Evolutionary conservation across 2,113 vertebrate species (phyloP), one percentile per base, ranked within the genome.

Genomic region (Phodopus roborovskii): DNA sequence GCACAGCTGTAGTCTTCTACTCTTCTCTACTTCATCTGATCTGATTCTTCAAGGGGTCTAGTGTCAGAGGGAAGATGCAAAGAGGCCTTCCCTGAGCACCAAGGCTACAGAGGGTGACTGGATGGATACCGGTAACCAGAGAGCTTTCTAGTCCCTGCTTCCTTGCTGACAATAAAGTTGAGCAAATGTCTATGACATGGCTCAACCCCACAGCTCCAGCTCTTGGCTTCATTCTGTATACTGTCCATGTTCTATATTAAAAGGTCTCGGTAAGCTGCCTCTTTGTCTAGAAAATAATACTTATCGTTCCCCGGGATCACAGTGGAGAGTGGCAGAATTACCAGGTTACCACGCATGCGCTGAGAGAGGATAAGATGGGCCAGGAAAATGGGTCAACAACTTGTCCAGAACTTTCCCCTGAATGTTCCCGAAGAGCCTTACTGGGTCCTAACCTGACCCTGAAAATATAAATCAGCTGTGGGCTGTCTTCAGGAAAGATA

Each of bases 91-190:
- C 36, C 48, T 86, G n/a, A 56, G 36, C 75, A 30, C 1, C n/a
- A 73, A 58, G 30, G 24, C 17, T 30, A 13, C 13, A 36, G 28
- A 77, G 36, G 4, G 12, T 45, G 33, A 64, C 36, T 48, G 56
- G 26, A 11, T 60, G 56, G 36, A 16, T 62, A 1, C 20, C 11
- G 0, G 5, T 3, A 62, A 26, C n/a, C 28, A 10, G 53, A 71
- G 39, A 9, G 5, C n/a, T 13, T 19, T 30, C 24, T 0, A 0
- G 45, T 62, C n/a, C 1, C 4, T 1, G 16, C 42, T 64, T 48
- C 66, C 62, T 73, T 26, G 11, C 30, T 39, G 2, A 33, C 17
- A 7, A 0, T 4, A 7, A 17, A 33, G 42, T 50, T 74, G 64
- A 17, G 56, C 28, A 45, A 70, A 17, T 60, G n/a, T 85, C 42